Evolutionary conservation across 2,113 vertebrate species (phyloP).

Genomic region (Engraulis encrasicolus): DNA sequence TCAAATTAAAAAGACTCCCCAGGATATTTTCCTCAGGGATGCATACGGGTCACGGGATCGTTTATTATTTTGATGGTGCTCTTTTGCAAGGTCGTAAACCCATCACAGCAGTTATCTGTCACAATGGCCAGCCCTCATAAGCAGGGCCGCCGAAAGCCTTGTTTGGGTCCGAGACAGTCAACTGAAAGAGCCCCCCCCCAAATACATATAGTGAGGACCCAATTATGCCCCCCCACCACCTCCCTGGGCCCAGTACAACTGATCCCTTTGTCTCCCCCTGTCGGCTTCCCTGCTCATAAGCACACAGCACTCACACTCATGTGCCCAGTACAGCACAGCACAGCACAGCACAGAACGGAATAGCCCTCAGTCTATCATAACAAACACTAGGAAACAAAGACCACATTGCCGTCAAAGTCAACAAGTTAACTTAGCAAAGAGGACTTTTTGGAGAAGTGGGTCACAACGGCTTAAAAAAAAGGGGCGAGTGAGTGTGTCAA

Average conservation of each 20-base stretch:
- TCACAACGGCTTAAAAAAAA: neutral
- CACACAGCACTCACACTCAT: no score
- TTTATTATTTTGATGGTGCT: conserved; percentile 6
- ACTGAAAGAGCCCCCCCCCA: no score
- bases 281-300: no score
- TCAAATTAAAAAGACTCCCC: neutral
- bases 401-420: neutral
- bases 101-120: neutral
- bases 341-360: neutral
- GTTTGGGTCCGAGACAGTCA: no score
- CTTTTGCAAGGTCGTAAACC: conserved; percentile 7
- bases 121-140: no score
- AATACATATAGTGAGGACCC: no score
- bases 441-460: neutral
- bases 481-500: neutral
- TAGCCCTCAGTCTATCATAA: neutral
- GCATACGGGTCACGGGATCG: neutral
- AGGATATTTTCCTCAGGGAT: neutral
- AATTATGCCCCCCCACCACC: no score
- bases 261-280: no score
- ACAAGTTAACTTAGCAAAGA: neutral
- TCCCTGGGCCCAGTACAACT: no score
- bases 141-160: no score
- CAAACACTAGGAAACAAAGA: neutral
- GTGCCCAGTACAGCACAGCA: neutral